Base-by-base conservation (phyloP, 2,113 vertebrate species). In the Oryzias melastigma region DNA sequence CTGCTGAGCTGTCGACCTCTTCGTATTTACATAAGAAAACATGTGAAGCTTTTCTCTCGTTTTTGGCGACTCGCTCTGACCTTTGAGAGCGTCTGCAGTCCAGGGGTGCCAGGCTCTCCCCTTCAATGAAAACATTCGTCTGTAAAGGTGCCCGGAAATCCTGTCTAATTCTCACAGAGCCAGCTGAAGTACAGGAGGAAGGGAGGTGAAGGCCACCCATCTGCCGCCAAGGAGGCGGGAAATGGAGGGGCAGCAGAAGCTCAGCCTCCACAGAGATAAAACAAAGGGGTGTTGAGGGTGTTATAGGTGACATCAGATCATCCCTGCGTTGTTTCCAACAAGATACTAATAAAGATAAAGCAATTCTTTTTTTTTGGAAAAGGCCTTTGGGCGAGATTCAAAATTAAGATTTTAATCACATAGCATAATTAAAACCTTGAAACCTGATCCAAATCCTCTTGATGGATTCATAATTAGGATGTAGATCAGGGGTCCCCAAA, bases 141-240 rank as follows among this genome's bases (percentile, higher is more conserved):
- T 52, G 66, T 50, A 56, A 42, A 70, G 2, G 55, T 65, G 35
- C 44, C 68, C 65, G 60, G 10, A 71, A 66, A 72, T 68, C 58
- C 68, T 29, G 58, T 52, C 35, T 73, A 68, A 84, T 75, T 74
- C 64, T 35, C n/a, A 14, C 48, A 71, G 60, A 80, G 73, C 60
- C 62, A 62, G 29, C 59, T 25, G 62, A 24, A 68, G 65, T 45
- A 2, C 50, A 53, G 41, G 52, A 12, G 47, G 52, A 78, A 15
- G 60, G 68, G 67, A 70, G 62, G 60, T 67, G 50, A 25, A 78
- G 56, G 35, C 61, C 61, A 18, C n/a, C 52, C 27, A 40, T 10
- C 20, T 27, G 50, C 44, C 14, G 45, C 12, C 45, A 44, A 20
- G 52, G 14, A 65, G 52, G 5, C 16, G 47, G 47, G 12, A 29